Base-by-base conservation (phyloP, 2,888 invertebrate species). In the Bombylius discolor region DNA sequence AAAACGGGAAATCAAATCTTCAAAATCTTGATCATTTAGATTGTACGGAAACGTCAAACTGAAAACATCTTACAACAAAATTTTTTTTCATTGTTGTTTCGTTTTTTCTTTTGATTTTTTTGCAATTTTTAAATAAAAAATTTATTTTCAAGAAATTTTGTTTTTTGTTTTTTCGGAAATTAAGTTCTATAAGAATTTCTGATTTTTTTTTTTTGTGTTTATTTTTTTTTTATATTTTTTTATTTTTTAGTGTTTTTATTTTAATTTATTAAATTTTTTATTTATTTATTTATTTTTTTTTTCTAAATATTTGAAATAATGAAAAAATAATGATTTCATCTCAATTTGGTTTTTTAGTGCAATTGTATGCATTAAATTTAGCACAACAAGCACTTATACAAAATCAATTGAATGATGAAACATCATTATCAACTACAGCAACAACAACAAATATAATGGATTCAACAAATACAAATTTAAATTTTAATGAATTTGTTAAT, bases 301-400 rank as follows among this genome's bases (percentile, higher is more conserved):
- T 5, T 42, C 11, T 42, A 42, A 42, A 42, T 5, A 1, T 42
- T 42, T 42, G 8, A 11, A 42, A 11, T 11, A 11, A 42, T 11
- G 39, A 42, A 42, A 42, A 11, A 42, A 42, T 11, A 42, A 42
- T 42, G 39, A 42, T 42, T 7, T 13, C 53, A n/a, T 14, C 23
- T 34, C 33, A 53, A 44, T 45, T 53, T 34, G 49, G 48, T n/a
- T 48, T 53, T 44, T 53, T 56, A 42, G 44, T 56, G 23, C 48
- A 52, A 48, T 36, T 56, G 11, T 49, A 52, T 31, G 51, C 55
- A 5, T 50, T 56, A 46, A 56, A 45, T 47, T 32, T 56, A 14
- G 56, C 52, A 44, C 49, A 52, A 14, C 56, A 42, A 42, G 39
- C 39, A 11, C 7, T 42, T 11, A 42, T 42, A 11, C 39, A 56